Evolutionary conservation across 2,797 vertebrate species (phyloP), one percentile per base, ranked within the genome.

Genomic region (Leptatherina wallacei): DNA sequence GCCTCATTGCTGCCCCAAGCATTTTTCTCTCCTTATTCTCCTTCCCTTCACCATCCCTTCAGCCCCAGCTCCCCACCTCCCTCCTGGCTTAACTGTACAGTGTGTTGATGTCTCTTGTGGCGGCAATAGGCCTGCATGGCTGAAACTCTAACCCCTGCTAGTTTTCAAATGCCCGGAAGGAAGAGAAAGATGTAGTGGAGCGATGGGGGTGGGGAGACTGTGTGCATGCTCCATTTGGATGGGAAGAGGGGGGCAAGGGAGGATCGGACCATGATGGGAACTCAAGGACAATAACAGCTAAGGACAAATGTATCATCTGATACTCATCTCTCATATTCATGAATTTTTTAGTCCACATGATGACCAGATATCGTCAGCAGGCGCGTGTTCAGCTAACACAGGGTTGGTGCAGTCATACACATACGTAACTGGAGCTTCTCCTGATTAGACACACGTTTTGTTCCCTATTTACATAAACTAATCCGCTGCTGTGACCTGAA

Each of bases 261-360:
- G 88, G 88, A 88, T 92, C 75, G 91, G 92, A 91, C 90, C 67
- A 49, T 84, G 91, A 92, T 93, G 88, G 91, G 92, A 93, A 95
- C 91, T 94, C 94, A 95, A 95, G 94, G 95, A 94, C 94, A 95
- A 93, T 92, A 95, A 91, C 82, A 93, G 92, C 93, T 94, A 95
- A 95, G 95, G 95, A 95, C 95, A 94, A 95, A 95, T 81, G 90
- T 90, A 93, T 93, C 92, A 94, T 93, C 83, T 59, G 81, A 87
- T 88, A 88, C 88, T 92, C 87, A 90, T 91, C 90, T 88, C 89
- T 93, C 83, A 85, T 86, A 84, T 91, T 88, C 85, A 87, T 88
- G 85, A 89, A 80, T 92, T 79, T 93, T 90, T 91, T 73, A 85
- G 83, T 84, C 76, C 78, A 85, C 77, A 89, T 78, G 85, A 87